Conservation (phyloP, 2,888 invertebrate genomes). For the Hyppa rectilinea region DNA sequence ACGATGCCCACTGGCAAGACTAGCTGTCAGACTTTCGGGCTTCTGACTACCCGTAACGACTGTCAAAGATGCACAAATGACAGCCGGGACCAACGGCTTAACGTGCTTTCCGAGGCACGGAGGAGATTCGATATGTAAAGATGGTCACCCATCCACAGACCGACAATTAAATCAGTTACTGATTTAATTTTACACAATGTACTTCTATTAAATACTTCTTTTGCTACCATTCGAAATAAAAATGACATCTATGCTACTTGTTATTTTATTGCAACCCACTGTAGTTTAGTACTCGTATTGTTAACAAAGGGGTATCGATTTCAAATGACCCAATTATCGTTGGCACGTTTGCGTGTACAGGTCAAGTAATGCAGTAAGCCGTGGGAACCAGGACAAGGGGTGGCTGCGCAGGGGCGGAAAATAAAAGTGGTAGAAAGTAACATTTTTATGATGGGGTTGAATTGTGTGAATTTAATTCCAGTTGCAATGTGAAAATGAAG, state of each 20-base stretch:
- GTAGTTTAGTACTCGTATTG: neutral
- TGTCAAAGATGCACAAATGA: too few relatives aligned
- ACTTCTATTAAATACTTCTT: neutral
- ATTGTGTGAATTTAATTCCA: slow-evolving; percentile 29
- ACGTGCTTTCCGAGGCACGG: too few relatives aligned
- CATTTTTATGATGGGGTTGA: neutral
- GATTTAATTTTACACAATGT: neutral
- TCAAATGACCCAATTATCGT: slow-evolving; percentile 38
- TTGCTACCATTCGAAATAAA: too few relatives aligned
- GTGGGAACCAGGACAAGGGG: slow-evolving; percentile 32
- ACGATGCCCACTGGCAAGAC: too few relatives aligned
- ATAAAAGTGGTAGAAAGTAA: slow-evolving; percentile 5
- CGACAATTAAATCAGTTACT: too few relatives aligned
- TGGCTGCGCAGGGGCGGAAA: neutral
- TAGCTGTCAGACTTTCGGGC: too few relatives aligned
- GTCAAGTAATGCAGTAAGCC: slow-evolving; percentile 17
- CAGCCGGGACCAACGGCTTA: too few relatives aligned
- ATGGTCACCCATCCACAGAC: too few relatives aligned
- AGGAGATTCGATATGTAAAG: too few relatives aligned
- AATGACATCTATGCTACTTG: neutral
- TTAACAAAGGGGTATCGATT: slow-evolving; percentile 36
- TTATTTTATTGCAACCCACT: neutral
- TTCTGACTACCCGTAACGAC: too few relatives aligned
- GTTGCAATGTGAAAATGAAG: too few relatives aligned
- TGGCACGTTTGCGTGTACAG: slow-evolving; percentile 11